Evolutionary conservation across 2,113 vertebrate species (phyloP).

Genomic region (Cyprinodon brontotheroides): DNA sequence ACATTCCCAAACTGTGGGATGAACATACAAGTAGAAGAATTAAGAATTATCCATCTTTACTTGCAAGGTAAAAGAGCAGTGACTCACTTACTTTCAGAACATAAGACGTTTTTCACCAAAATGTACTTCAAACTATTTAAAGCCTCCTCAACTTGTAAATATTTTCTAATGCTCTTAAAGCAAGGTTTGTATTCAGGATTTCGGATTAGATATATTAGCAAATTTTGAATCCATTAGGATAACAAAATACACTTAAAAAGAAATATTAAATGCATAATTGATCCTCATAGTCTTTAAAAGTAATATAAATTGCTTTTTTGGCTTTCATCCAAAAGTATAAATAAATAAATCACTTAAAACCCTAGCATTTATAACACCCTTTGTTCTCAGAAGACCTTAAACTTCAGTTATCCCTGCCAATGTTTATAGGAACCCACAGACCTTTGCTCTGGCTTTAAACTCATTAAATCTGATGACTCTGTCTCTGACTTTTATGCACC

Average conservation of each 20-base stretch:
- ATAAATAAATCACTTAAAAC: slow-evolving; percentile 9
- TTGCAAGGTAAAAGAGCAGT: slow-evolving; percentile 38
- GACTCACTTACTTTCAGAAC: slow-evolving; percentile 42
- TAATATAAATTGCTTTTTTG: slow-evolving; percentile 7
- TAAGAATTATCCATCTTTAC: slow-evolving; percentile 42
- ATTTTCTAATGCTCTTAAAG: not conserved
- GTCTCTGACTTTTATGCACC: slow-evolving; percentile 28
- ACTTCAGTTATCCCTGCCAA: slow-evolving; percentile 21
- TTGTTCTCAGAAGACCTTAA: slow-evolving; percentile 9
- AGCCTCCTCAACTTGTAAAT: slow-evolving; percentile 2
- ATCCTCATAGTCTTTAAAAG: slow-evolving; percentile 7
- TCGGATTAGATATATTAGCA: not conserved
- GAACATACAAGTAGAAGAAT: slow-evolving; percentile 43
- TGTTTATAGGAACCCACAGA: slow-evolving; percentile 26
- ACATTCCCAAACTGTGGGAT: slow-evolving; percentile 30
- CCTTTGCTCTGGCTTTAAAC: slow-evolving; percentile 13
- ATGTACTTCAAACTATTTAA: slow-evolving; percentile 10
- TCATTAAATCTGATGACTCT: slow-evolving; percentile 34
- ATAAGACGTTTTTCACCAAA: slow-evolving; percentile 28
- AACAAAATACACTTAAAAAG: not conserved
- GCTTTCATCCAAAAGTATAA: slow-evolving; percentile 13
- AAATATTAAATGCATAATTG: not conserved
- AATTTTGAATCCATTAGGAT: not conserved
- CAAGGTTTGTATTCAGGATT: not conserved
- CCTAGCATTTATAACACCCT: slow-evolving; percentile 1